Conservation (phyloP, 2,888 invertebrate species). For the Phania funesta region DNA sequence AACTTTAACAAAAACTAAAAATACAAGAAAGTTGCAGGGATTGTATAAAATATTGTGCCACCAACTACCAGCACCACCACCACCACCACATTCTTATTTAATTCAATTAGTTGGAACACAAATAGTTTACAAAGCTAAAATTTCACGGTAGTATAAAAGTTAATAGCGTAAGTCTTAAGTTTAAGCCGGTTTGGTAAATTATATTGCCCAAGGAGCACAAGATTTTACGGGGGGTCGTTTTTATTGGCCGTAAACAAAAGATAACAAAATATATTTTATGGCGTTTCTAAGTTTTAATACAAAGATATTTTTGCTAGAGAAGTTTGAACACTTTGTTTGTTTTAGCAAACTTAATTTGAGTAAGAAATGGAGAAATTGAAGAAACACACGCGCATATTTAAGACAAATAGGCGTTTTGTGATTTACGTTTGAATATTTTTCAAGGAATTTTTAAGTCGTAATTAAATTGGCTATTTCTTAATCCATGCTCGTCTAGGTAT, state of each 20-base stretch:
- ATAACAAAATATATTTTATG: conserved; percentile 27
- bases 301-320: conserved; percentile 6
- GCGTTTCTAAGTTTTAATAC: conserved; percentile 24
- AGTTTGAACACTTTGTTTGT: background rate
- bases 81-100: conserved; percentile 7
- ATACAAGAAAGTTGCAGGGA: background rate
- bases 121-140: conserved; percentile 57
- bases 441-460: too few relatives aligned
- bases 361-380: background rate
- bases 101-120: conserved; percentile 64
- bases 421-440: too few relatives aligned
- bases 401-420: too few relatives aligned
- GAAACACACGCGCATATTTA: too few relatives aligned
- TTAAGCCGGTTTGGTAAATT: conserved; percentile 60
- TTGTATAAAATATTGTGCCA: background rate
- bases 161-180: conserved; percentile 35
- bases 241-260: conserved; percentile 37
- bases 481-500: too few relatives aligned
- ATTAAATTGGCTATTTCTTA: too few relatives aligned
- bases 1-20: background rate
- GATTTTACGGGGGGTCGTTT: conserved; percentile 41
- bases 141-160: conserved; percentile 34
- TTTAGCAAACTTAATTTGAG: conserved; percentile 34
- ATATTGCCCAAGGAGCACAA: conserved; percentile 21
- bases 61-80: background rate